Evolutionary conservation across 2,888 invertebrate species (phyloP).

Genomic region (Cheiracanthium punctorium): DNA sequence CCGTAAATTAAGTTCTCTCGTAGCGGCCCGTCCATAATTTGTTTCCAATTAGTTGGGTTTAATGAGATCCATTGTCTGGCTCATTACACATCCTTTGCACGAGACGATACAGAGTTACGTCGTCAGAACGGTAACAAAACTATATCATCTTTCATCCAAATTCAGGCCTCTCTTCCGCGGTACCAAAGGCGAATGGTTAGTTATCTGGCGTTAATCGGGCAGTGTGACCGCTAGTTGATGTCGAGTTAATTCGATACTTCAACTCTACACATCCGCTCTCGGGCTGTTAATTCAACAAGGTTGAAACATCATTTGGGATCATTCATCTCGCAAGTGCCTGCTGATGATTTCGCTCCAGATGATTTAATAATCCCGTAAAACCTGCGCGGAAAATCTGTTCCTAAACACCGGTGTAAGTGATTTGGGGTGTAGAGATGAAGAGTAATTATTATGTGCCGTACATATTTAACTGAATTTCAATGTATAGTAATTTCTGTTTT

Average conservation of each 20-base stretch:
- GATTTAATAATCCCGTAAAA: neutral
- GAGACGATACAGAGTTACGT: neutral
- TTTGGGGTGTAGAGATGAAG: too few species aligned
- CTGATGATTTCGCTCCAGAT: neutral
- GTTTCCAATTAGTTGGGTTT: neutral
- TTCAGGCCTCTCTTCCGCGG: neutral
- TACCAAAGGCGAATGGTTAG: slow-evolving; percentile 6
- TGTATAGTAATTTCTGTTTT: too few species aligned
- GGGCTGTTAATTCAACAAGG: slow-evolving; percentile 3
- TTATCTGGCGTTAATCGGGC: slow-evolving; percentile 1
- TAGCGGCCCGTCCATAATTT: neutral
- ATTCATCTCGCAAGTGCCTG: neutral
- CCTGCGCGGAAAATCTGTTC: neutral
- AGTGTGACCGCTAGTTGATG: neutral
- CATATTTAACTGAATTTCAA: too few species aligned
- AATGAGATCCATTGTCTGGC: neutral
- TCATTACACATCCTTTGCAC: neutral
- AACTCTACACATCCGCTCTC: neutral
- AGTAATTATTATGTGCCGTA: too few species aligned
- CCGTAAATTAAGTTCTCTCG: neutral
- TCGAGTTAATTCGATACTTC: slow-evolving; percentile 16
- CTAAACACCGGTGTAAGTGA: neutral
- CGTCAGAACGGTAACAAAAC: neutral
- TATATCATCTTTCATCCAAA: slow-evolving; percentile 3
- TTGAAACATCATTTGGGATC: slow-evolving; percentile 10